phyloP scores from a whole-genome alignment of 2,113 vertebrate genomes.

The Campylomormyrus numenius region DNA sequence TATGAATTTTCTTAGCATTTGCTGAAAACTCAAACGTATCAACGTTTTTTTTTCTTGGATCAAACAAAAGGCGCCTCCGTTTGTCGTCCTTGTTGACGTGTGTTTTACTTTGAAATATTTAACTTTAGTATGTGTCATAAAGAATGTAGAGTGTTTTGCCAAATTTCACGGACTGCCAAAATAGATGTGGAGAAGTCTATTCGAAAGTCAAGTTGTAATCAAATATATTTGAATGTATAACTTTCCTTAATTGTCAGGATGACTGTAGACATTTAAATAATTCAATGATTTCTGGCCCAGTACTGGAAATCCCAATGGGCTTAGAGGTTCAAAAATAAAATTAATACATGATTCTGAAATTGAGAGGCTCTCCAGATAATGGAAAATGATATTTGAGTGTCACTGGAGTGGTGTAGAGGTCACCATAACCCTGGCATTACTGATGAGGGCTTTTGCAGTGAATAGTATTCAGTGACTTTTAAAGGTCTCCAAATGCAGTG shows the following conservation, averaged over 20 bases:
- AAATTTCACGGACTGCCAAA: neutral
- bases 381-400: neutral
- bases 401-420: neutral
- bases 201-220: neutral
- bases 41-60: neutral
- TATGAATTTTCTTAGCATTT: neutral
- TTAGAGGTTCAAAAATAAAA: neutral
- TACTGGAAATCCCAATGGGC: neutral
- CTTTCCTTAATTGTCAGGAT: neutral
- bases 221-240: neutral
- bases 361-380: neutral
- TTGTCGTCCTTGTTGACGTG: neutral
- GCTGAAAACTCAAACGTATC: neutral
- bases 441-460: neutral
- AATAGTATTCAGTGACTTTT: conserved; percentile 38
- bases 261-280: neutral
- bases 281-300: neutral
- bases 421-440: neutral
- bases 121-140: neutral
- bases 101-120: neutral
- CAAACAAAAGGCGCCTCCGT: neutral
- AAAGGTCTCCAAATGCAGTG: conserved; percentile 51
- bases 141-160: neutral
- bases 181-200: neutral
- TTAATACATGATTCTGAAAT: neutral